These are phyloP conservation scores for Montifringilla adamsi DNA, from an alignment of 2,113 vertebrate species.

Conservation along the genomic window DNA sequence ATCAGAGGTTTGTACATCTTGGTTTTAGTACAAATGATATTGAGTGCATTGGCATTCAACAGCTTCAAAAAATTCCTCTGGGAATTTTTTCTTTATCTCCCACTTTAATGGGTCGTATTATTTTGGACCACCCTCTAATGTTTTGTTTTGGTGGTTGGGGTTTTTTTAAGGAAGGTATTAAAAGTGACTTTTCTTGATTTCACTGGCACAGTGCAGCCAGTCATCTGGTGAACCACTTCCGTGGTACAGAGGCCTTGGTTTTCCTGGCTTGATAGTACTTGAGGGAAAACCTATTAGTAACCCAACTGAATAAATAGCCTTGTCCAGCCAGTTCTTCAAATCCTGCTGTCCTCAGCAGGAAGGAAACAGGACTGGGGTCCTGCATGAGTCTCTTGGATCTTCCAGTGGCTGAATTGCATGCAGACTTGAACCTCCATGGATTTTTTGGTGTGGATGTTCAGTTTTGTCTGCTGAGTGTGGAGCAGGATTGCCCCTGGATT, in stretches of 20 bases:
- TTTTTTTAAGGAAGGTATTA: neutral
- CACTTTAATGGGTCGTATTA: neutral
- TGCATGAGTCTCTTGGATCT: neutral
- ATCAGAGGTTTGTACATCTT: neutral
- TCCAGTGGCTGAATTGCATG: neutral
- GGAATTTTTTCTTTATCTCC: neutral
- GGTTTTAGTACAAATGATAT: neutral
- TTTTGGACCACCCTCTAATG: neutral
- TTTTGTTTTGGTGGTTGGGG: neutral
- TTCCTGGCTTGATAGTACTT: neutral
- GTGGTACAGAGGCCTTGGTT: neutral
- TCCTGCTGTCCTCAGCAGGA: neutral
- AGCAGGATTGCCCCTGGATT: neutral
- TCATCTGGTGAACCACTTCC: conserved; percentile 7
- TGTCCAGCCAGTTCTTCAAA: neutral
- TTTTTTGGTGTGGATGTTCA: neutral
- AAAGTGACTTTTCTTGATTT: neutral
- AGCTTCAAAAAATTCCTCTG: neutral
- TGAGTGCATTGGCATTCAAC: neutral
- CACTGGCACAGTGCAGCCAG: neutral
- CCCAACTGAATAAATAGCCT: neutral
- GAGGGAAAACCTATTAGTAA: neutral
- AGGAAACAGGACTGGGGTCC: neutral
- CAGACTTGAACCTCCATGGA: neutral
- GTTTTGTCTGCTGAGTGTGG: neutral